Conservation (phyloP, 2,113 vertebrate genomes). For the Cricetomys ansorgei region DNA sequence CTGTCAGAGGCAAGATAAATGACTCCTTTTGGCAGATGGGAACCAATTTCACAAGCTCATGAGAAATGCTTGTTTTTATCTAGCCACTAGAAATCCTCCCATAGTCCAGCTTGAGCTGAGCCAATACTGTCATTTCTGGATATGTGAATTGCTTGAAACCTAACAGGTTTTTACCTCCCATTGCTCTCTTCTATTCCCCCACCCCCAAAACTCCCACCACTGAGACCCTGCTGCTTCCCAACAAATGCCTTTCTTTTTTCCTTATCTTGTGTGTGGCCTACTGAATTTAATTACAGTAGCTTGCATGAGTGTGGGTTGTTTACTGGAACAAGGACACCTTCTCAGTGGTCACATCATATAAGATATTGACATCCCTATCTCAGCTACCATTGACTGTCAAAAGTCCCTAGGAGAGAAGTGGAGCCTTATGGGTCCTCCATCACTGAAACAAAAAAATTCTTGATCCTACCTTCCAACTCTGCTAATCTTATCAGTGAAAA, state of each 20-base stretch:
- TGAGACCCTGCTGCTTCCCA: background rate
- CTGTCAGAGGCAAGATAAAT: background rate
- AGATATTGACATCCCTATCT: background rate
- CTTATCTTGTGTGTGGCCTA: background rate
- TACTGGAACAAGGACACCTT: background rate
- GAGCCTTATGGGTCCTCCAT: background rate
- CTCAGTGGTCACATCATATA: too few relatives aligned
- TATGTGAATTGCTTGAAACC: background rate
- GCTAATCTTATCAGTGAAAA: background rate
- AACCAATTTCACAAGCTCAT: background rate
- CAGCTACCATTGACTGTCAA: too few relatives aligned
- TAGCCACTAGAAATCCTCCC: background rate
- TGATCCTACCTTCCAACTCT: background rate
- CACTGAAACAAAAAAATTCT: background rate
- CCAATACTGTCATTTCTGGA: background rate
- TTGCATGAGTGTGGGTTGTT: background rate
- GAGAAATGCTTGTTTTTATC: background rate
- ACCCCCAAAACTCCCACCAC: background rate
- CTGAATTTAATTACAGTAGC: background rate
- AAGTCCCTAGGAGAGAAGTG: background rate
- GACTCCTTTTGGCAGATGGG: background rate
- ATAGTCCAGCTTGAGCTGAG: background rate
- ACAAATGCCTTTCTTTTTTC: background rate
- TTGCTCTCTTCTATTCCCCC: too few relatives aligned
- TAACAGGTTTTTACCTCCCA: background rate